Evolutionary conservation across 1,140 invertebrate species (phyloP).

Genomic region (Linepithema humile): DNA sequence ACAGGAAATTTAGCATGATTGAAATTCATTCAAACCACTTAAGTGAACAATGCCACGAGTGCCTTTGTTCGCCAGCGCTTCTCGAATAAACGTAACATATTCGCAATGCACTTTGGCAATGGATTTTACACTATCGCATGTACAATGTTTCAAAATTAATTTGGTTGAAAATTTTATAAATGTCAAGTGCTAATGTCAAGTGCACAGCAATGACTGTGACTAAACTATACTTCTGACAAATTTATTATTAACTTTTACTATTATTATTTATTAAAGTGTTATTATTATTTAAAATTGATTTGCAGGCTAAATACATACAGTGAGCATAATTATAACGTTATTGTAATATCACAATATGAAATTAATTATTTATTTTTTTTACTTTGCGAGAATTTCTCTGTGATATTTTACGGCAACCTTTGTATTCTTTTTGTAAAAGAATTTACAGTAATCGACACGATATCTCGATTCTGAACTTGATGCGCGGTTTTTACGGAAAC

Average conservation of each 20-base stretch:
- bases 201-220: neutral
- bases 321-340: too few species aligned
- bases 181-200: neutral
- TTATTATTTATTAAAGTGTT: neutral
- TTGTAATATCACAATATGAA: too few species aligned
- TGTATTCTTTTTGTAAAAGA: neutral
- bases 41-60: constrained; percentile 50
- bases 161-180: constrained; percentile 33
- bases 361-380: too few species aligned
- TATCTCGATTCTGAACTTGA: constrained; percentile 15
- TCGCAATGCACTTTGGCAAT: constrained; percentile 17
- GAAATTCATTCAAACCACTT: constrained; percentile 51
- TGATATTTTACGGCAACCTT: neutral
- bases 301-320: too few species aligned
- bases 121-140: constrained; percentile 31
- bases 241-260: too few species aligned
- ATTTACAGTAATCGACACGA: constrained; percentile 13
- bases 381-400: neutral
- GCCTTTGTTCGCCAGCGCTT: constrained; percentile 39
- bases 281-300: neutral
- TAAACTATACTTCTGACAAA: too few species aligned
- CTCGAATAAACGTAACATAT: constrained; percentile 37
- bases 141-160: constrained; percentile 33
- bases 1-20: constrained; percentile 53
- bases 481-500: neutral